phyloP scores from a whole-genome alignment of 2,797 vertebrate species.

The Lates japonicus region DNA sequence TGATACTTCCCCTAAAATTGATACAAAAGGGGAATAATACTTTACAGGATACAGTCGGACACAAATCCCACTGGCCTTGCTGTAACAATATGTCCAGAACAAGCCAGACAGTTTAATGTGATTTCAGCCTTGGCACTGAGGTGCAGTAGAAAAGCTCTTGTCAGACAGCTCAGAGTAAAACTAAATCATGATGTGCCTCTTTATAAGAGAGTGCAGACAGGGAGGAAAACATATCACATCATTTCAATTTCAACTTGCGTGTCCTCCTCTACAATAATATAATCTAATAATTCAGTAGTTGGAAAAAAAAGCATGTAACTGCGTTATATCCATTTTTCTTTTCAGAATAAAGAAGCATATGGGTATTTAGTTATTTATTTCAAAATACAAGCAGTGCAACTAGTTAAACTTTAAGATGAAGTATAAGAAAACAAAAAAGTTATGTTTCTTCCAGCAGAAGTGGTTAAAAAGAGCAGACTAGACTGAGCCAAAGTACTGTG shows the following conservation, averaged over 20 bases:
- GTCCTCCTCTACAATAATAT: slow-evolving; percentile 41
- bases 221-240: slow-evolving; percentile 56
- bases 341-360: background rate
- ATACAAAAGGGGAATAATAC: slow-evolving; percentile 25
- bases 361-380: background rate
- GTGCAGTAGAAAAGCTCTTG: slow-evolving; percentile 32
- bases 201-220: slow-evolving; percentile 56
- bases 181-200: slow-evolving; percentile 63
- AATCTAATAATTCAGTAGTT: slow-evolving; percentile 37
- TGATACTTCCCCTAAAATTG: slow-evolving; percentile 25
- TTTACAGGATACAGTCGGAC: slow-evolving; percentile 4
- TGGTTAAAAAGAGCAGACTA: slow-evolving; percentile 14
- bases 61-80: slow-evolving; percentile 20
- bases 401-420: background rate
- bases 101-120: slow-evolving; percentile 56
- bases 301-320: slow-evolving; percentile 34
- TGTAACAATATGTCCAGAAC: slow-evolving; percentile 43
- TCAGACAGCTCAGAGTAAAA: slow-evolving; percentile 57
- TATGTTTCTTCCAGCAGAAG: slow-evolving; percentile 36
- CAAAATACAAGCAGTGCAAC: background rate
- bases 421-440: slow-evolving; percentile 1
- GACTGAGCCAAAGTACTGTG: slow-evolving; percentile 48
- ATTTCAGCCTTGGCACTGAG: slow-evolving; percentile 54
- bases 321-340: slow-evolving; percentile 13
- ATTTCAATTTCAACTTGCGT: slow-evolving; percentile 55